Percentiles rank a stretch among this genome's conserved stretches.
phyloP scores from a whole-genome alignment of 2,888 invertebrate species.

The Fragum whitleyi region DNA sequence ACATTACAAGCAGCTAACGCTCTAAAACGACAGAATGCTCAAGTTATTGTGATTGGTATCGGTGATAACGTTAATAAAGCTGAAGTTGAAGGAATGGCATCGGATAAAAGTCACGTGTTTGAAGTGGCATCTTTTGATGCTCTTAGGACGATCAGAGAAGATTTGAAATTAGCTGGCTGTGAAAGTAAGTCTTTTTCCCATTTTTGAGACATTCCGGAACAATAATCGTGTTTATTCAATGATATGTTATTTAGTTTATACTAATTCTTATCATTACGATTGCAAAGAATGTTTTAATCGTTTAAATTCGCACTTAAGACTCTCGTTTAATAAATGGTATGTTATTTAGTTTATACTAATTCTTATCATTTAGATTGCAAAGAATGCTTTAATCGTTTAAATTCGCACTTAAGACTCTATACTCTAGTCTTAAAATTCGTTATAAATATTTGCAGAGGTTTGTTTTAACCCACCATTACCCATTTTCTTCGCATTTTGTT shows the following conservation, averaged over 20 bases:
- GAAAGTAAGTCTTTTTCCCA: conserved; percentile 40
- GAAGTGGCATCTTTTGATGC: conserved; percentile 51
- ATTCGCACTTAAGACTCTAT: no score
- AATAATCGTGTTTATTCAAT: neutral
- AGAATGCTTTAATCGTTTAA: no score
- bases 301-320: no score
- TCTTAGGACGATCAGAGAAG: conserved; percentile 35
- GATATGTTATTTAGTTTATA: neutral
- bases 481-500: no score
- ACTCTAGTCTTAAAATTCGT: no score
- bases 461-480: no score
- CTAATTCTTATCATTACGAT: neutral
- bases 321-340: no score
- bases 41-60: conserved; percentile 69
- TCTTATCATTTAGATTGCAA: no score
- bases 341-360: no score
- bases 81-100: conserved; percentile 67
- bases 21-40: conserved; percentile 60
- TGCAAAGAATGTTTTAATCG: no score
- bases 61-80: conserved; percentile 60
- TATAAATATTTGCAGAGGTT: no score
- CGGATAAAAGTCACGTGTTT: conserved; percentile 55
- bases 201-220: no score
- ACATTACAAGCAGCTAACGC: conserved; percentile 60
- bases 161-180: conserved; percentile 48